Evolutionary conservation across 2,113 vertebrate genomes (phyloP).

Genomic region (Canis aureus): DNA sequence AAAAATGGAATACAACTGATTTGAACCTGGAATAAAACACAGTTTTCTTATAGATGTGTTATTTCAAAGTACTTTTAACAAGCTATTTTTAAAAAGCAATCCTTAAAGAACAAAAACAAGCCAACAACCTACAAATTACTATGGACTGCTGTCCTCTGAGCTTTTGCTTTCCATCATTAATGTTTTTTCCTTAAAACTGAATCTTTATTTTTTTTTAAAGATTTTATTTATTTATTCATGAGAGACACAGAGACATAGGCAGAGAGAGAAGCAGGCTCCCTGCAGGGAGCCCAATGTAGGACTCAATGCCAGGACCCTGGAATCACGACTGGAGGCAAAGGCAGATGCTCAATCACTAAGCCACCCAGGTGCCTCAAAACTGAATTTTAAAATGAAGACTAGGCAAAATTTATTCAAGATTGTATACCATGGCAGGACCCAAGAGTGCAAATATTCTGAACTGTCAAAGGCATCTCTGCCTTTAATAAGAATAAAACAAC

Average conservation of each 20-base stretch:
- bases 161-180: background rate
- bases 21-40: background rate
- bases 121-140: background rate
- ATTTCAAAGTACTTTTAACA: background rate
- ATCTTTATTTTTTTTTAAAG: no score
- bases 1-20: background rate
- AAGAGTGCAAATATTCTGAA: background rate
- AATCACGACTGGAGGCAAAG: no score
- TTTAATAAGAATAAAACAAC: background rate
- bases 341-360: no score
- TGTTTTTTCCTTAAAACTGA: constrained; percentile 5
- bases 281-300: no score
- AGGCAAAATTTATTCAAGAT: background rate
- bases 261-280: no score
- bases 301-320: no score
- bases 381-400: background rate
- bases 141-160: background rate
- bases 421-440: background rate
- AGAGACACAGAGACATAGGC: no score
- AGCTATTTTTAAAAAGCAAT: constrained; percentile 15
- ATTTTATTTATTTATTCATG: no score
- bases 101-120: background rate
- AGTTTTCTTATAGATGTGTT: background rate
- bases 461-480: background rate
- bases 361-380: background rate